Conservation (phyloP, 2,113 vertebrate genomes). For the Cyanistes caeruleus region DNA sequence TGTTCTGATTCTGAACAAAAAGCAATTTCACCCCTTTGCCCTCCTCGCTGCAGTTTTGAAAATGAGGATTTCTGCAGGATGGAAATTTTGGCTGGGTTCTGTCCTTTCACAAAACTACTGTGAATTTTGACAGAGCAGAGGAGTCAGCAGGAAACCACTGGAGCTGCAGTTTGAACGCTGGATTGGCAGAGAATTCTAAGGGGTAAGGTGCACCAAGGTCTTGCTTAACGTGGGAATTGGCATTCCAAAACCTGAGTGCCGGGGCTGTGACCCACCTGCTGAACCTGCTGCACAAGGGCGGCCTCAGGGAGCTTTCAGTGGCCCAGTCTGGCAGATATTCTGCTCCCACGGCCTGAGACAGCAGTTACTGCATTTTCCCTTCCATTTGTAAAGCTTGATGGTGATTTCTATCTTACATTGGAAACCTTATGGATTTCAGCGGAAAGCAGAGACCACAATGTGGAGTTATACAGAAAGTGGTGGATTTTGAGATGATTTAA, state of each 20-base stretch:
- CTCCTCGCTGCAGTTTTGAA: neutral
- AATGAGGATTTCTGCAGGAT: neutral
- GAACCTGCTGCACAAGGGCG: neutral
- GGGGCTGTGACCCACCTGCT: fast-evolving
- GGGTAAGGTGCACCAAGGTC: neutral
- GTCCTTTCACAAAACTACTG: neutral
- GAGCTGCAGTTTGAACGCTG: neutral
- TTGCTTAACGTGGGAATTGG: neutral
- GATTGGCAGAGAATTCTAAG: neutral
- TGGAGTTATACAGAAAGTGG: neutral
- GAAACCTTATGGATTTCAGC: neutral
- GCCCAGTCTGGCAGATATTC: neutral
- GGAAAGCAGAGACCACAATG: neutral
- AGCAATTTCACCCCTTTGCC: neutral
- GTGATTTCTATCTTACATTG: neutral
- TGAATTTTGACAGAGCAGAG: neutral
- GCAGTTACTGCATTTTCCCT: neutral
- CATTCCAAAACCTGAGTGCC: neutral
- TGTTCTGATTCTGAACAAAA: neutral
- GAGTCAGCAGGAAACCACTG: neutral
- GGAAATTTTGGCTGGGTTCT: neutral
- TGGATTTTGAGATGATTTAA: neutral
- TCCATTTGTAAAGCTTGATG: neutral
- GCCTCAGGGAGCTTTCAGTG: neutral
- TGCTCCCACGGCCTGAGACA: neutral